Base-by-base conservation (phyloP, 2,113 vertebrate genomes). In the Cheirogaleus medius region DNA sequence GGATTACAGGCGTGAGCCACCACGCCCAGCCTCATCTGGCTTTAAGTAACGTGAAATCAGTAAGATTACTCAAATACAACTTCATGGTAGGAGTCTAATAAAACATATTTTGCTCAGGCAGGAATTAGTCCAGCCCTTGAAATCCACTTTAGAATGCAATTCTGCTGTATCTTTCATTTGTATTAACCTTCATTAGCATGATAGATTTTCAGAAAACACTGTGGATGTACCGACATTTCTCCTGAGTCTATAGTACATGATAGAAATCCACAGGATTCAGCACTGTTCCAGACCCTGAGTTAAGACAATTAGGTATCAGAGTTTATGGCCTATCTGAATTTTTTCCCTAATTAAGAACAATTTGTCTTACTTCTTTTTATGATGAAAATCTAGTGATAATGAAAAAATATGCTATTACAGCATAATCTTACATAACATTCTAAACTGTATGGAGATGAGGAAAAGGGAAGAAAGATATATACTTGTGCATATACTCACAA, bases 341-440 rank as follows among this genome's bases (percentile, higher is more conserved):
- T 64, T 88, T 86, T 76, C 80, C 76, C 76, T 96, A 97, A 97
- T 96, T 95, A 97, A 95, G 68, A 94, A 97, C 74, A 98, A 94
- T 90, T 56, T 93, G 76, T 91, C 84, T 97, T 74, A 49, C 66
- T 91, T 52, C 42, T 95, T 95, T 90, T 96, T 64, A 94, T 66
- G 39, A 94, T 82, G 56, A 98, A 96, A 97, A 97, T 94, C 78
- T 71, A 97, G 74, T 88, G 32, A 90, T 97, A 91, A 94, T 96
- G 37, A 52, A 91, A 92, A 93, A 74, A 86, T 8, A 93, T 80
- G 84, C 81, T 77, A 96, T 80, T 32, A 95, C 82, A 96, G 87
- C 78, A 76, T 66, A 86, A 94, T 92, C 94, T 98, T 98, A 98
- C 27, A 71, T 98, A 98, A 98, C 52, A 49, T 20, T 94, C 86